Base-by-base conservation (phyloP, 2,888 invertebrate species). In the Drosophila maculinotata region DNA sequence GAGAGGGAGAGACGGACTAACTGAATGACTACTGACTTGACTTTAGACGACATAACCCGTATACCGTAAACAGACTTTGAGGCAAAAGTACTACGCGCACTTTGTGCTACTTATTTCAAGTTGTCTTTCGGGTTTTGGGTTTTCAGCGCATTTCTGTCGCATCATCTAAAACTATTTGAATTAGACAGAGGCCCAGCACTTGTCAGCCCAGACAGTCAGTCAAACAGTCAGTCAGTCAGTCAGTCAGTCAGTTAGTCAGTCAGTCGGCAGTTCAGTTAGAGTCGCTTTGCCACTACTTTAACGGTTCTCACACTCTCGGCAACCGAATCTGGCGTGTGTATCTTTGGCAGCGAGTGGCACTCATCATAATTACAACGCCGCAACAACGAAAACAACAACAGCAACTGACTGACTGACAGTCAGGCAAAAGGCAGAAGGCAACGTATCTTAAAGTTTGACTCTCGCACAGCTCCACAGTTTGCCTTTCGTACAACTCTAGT, bases 281-380 rank as follows among this genome's bases (percentile, higher is more conserved):
- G 74, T 74, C 78, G 59, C 67, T 87, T 69, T 81, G 81, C 76
- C 82, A n/a, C 68, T 76, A 70, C 78, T 82, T 83, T 84, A 84
- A 84, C 88, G 84, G 84, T 84, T 84, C 84, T 84, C 84, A 84
- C 88, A 88, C 84, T 73, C 72, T 52, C 67, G 63, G 70, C 68
- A 69, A 64, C 69, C 65, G 78, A 84, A 72, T 87, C 87, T 69
- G 87, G 66, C 69, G 51, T 78, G 69, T 75, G 57, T 84, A 80
- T 87, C 87, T 81, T 87, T 84, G 84, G 84, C 87, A 80, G 77
- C 77, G 74, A 77, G 80, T 77, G 80, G 73, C 77, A 79, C 84
- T 84, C 80, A 79, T 81, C 84, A 87, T 80, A 87, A 87, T 87
- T 87, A 87, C 87, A 87, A 67, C 81, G 69, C 69, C 28, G 54